phyloP scores from a whole-genome alignment of 2,113 vertebrate species.

The Typhlomys cinereus region DNA sequence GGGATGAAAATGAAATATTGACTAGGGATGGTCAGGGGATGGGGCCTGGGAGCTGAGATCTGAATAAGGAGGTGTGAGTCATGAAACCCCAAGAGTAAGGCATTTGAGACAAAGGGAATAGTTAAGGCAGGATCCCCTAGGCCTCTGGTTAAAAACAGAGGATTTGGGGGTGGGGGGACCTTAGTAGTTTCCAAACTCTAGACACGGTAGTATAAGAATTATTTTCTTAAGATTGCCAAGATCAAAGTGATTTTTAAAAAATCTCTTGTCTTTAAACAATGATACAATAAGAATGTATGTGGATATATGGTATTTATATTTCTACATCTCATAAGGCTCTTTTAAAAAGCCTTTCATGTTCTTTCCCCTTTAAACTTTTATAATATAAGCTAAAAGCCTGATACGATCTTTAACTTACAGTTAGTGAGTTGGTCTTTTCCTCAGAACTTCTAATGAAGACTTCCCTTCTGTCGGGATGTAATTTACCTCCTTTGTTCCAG shows the following conservation, averaged over 20 bases:
- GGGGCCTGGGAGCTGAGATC: background rate
- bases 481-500: slow-evolving; percentile 10
- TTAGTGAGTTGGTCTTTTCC: background rate
- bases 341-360: slow-evolving; percentile 57
- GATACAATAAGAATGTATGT: background rate
- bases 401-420: slow-evolving; percentile 47
- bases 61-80: background rate
- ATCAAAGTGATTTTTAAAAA: slow-evolving; percentile 41
- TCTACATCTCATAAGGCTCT: background rate
- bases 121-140: background rate
- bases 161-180: background rate
- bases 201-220: background rate
- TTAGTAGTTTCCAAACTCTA: slow-evolving; percentile 18
- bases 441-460: slow-evolving; percentile 26
- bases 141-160: background rate
- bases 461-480: slow-evolving; percentile 10
- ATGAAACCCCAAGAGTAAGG: background rate
- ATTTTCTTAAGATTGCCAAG: slow-evolving; percentile 29
- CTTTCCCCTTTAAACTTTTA: slow-evolving; percentile 67
- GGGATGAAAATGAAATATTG: background rate
- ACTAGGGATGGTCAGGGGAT: background rate
- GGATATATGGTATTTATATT: background rate
- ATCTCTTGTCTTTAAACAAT: background rate
- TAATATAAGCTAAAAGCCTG: slow-evolving; percentile 52
- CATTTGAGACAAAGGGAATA: background rate